Evolutionary conservation across 2,113 vertebrate genomes (phyloP), one percentile per base, ranked within the genome.

Genomic region (Megaptera novaeangliae): DNA sequence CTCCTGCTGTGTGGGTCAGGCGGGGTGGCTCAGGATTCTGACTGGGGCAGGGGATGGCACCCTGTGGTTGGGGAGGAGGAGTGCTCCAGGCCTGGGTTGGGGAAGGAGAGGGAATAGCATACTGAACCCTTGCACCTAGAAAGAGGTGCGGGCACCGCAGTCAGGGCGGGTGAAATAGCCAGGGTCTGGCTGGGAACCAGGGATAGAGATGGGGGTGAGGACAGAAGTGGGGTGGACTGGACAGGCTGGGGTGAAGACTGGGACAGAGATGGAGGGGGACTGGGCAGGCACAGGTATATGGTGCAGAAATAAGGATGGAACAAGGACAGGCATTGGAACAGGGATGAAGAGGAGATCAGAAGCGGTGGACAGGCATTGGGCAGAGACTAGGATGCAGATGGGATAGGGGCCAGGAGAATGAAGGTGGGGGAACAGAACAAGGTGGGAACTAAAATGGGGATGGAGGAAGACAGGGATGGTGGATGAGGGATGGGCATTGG

Each of bases 171-270:
- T 81, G 88, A 59, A 61, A 87, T 25, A 52, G 46, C 29, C 34
- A 12, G 61, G 44, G 25, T 85, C 95, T 94, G 86, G 36, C 93
- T 97, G 95, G 68, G 72, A 78, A 72, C 64, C 46, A 80, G 81
- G 49, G 41, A 85, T 31, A 21, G 82, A 71, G 64, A 13, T 5
- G 46, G 57, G 71, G 29, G 59, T 81, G 72, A 82, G 36, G 83
- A 72, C 21, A 59, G 78, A 82, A 39, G 80, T 57, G 64, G 7
- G 46, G 85, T 49, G 85, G 52, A 23, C 27, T 72, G 74, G 84
- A 75, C 29, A 46, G 55, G 68, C 75, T 55, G 14, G 14, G 80
- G 29, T 63, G 55, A 86, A 31, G 34, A 41, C 41, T 78, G 63
- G 71, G 61, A 46, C 52, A 61, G 57, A 88, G 23, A 83, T 17